Evolutionary conservation across 2,113 vertebrate species (phyloP).

Genomic region (Hypomesus transpacificus): DNA sequence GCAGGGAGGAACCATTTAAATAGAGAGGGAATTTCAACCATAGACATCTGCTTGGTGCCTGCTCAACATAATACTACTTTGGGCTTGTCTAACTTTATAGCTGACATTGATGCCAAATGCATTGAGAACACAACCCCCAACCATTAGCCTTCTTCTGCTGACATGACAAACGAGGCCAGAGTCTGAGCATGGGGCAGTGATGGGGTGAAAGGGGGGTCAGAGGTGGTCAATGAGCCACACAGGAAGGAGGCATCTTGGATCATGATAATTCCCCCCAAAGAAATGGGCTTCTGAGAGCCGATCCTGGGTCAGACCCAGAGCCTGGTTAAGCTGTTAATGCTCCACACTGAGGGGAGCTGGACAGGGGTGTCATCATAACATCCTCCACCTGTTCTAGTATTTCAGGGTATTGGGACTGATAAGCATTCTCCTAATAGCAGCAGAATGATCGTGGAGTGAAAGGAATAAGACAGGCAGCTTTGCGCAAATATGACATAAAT

Average conservation of each 20-base stretch:
- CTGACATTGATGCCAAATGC: conserved; percentile 27
- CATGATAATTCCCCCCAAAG: conserved; percentile 41
- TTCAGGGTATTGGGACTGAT: conserved; percentile 28
- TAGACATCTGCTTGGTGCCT: background rate
- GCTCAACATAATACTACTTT: conserved; percentile 19
- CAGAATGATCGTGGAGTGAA: background rate
- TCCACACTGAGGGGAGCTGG: conserved; percentile 10
- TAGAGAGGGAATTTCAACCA: conserved; percentile 5
- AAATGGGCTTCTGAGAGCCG: conserved; percentile 50
- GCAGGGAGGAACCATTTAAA: background rate
- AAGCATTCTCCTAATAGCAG: conserved; percentile 30
- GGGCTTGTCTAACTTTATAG: conserved; percentile 15
- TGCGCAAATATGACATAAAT: background rate
- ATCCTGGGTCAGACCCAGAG: conserved; percentile 38
- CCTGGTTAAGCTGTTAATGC: conserved; percentile 44
- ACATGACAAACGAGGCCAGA: conserved; percentile 59
- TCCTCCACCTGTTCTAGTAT: conserved; percentile 16
- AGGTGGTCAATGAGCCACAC: conserved; percentile 38
- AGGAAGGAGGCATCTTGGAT: conserved; percentile 35
- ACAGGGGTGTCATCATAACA: conserved; percentile 38
- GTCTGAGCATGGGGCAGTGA: conserved; percentile 50
- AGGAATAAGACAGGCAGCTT: background rate
- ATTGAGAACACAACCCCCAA: conserved; percentile 30
- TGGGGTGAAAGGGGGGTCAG: conserved; percentile 53
- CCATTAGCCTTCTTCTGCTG: conserved; percentile 41